Base-by-base conservation (phyloP, 2,888 invertebrate species). In the Tineola bisselliella region DNA sequence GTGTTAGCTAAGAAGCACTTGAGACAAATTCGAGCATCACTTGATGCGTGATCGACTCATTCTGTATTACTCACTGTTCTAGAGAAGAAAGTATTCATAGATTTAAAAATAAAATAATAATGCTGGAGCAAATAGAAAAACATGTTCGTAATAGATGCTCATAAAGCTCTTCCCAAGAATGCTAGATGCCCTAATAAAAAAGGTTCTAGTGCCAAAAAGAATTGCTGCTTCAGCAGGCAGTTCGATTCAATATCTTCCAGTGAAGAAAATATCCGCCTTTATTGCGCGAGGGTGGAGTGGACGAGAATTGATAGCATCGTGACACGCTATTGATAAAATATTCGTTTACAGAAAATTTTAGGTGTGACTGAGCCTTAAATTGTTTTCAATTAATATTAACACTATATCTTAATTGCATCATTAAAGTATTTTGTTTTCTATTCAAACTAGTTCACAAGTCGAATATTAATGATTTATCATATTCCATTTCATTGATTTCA, bases 1-100 rank as follows among this genome's bases (percentile, higher is more conserved):
- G 71, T 70, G 70, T 66, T 65, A 71, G 75, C 78, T 79, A 74
- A 77, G 70, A 67, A 67, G 68, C 70, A 68, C 71, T 77, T 68
- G 68, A 62, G 64, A 66, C 66, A 70, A 75, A 75, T 74, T 74
- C 65, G 66, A 72, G 68, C 65, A 67, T 63, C 66, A 65, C 67
- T 67, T 64, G 64, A 69, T 68, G 17, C 13, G 13, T 38, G 33
- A 61, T 38, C 38, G 38, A 10, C 38, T 10, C n/a, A 10, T 38
- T 6, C 3, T 2, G 38, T 12, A 38, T 6, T 38, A 12, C 3
- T 38, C n/a, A 25, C 2, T 25, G 25, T 25, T 25, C 25, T n/a
- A n/a, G 25, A 25, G 6, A 4, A 25, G 6, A 25, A 25, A 25
- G 2, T 2, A 6, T 25, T 25, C 4, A 4, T 25, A 4, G 25